These are phyloP conservation scores for Notodromas monacha DNA, from an alignment of 2,888 invertebrate genomes.

Conservation along the genomic window DNA sequence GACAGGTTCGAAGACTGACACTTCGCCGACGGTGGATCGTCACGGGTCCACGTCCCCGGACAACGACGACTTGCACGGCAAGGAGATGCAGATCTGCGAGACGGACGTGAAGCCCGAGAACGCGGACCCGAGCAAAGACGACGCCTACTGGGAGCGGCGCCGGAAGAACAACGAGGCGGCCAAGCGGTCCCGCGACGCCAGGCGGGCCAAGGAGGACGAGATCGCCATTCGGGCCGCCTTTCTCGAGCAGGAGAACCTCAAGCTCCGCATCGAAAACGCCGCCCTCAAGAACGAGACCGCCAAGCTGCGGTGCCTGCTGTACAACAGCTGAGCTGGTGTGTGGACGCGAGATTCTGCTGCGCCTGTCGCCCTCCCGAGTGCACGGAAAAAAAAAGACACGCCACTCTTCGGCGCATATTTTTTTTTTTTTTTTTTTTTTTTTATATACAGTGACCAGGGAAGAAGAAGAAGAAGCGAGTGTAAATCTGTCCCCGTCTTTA, in stretches of 20 bases:
- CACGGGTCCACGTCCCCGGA: too few relatives aligned
- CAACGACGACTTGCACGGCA: neutral
- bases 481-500: too few relatives aligned
- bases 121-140: constrained; percentile 25
- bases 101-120: neutral
- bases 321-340: too few relatives aligned
- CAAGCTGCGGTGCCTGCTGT: constrained; percentile 22
- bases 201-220: constrained; percentile 64
- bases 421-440: too few relatives aligned
- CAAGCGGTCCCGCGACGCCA: constrained; percentile 60
- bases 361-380: too few relatives aligned
- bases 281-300: constrained; percentile 28
- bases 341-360: too few relatives aligned
- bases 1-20: too few relatives aligned
- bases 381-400: too few relatives aligned
- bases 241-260: constrained; percentile 54
- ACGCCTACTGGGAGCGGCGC: constrained; percentile 52
- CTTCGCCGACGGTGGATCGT: too few relatives aligned
- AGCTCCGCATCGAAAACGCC: constrained; percentile 30
- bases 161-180: constrained; percentile 80
- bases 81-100: neutral
- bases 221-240: constrained; percentile 57
- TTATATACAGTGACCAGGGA: too few relatives aligned
- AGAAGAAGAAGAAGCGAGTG: too few relatives aligned
- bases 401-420: too few relatives aligned